Base-by-base conservation (phyloP, 2,888 invertebrate genomes). In the Meliscaeva auricollis region DNA sequence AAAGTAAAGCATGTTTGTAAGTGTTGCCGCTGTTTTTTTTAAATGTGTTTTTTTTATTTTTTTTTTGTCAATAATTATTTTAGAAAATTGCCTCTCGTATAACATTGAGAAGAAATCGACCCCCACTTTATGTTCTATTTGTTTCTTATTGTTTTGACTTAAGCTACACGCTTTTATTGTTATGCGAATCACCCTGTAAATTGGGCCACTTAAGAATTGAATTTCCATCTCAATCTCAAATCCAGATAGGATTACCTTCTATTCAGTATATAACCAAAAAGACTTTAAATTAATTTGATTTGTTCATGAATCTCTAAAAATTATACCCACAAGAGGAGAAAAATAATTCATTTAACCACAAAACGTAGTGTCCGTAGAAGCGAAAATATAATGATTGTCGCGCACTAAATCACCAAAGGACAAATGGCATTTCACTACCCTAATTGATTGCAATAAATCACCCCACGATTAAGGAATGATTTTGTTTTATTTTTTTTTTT, bases 391-490 rank as follows among this genome's bases (percentile, higher is more conserved):
- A 60, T 52, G 58, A 70, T 44, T 75, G 75, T 75, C 50, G 38
- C 50, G 38, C 48, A 80, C 60, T 85, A 72, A 85, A 80, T 80
- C 84, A 76, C 76, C 52, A 9, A 58, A 73, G 80, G 80, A 85
- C 84, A 85, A 85, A 85, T 85, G 72, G 54, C 75, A 76, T 76
- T 76, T 80, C 76, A 85, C 68, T 73, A 75, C 54, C 72, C 75
- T 85, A 85, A 85, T 85, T 85, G 80, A 80, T 80, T 48, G 79
- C 54, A 44, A 80, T 85, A 85, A 80, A 85, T 85, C 84, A 80
- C 58, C 68, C 69, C 35, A 60, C 80, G 48, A 62, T 74, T 80
- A 80, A 80, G 76, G 84, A 85, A 52, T 76, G 48, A 11, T 54
- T 54, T 69, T n/a, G n/a, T n/a, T n/a, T n/a, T n/a, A n/a, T n/a